These are phyloP conservation scores for Pelochelys cantorii DNA, from an alignment of 2,797 vertebrate genomes.

Conservation along the genomic window DNA sequence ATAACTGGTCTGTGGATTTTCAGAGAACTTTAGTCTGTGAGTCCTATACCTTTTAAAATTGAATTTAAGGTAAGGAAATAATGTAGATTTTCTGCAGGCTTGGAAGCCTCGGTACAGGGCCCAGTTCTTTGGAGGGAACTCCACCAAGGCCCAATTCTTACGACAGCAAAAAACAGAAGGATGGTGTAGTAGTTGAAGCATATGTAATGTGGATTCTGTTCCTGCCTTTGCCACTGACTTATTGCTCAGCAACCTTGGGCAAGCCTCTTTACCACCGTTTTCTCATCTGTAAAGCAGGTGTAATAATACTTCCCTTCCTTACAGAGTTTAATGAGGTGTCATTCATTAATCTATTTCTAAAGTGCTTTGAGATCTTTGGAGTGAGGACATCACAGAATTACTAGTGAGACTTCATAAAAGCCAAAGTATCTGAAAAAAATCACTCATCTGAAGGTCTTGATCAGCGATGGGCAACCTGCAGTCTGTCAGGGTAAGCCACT, in stretches of 20 bases:
- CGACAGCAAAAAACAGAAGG: background rate
- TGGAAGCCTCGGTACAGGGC: background rate
- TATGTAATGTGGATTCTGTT: background rate
- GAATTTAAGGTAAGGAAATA: background rate
- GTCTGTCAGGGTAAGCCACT: no score
- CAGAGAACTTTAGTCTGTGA: background rate
- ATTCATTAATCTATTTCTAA: background rate
- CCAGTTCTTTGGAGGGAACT: background rate
- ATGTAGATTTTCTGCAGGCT: background rate
- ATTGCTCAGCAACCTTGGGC: background rate
- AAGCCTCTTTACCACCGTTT: background rate
- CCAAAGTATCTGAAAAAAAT: background rate
- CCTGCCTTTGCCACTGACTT: background rate
- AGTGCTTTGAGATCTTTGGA: background rate
- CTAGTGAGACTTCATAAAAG: background rate
- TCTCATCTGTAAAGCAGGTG: background rate
- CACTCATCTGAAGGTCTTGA: background rate
- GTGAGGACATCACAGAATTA: rapidly evolving
- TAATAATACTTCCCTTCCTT: background rate
- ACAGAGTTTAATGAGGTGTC: background rate
- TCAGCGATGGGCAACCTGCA: background rate
- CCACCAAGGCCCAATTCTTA: background rate
- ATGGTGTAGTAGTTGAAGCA: background rate
- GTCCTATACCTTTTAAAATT: background rate
- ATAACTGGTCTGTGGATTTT: background rate